Evolutionary conservation across 2,797 vertebrate species (phyloP).

Genomic region (Babyrousa celebensis): DNA sequence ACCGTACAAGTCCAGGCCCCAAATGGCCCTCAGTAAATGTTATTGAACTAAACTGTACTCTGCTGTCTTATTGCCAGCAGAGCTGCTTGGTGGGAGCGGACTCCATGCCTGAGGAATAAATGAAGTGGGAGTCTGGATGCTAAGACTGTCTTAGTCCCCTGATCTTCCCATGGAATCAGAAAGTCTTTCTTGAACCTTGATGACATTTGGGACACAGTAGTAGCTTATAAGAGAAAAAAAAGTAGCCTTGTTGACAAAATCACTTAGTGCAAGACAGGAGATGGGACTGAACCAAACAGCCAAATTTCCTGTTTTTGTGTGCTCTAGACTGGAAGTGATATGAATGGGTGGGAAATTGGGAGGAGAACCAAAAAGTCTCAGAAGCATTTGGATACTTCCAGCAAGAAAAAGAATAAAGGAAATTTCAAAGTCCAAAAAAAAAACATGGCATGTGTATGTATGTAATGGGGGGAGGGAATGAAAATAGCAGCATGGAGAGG

Average conservation of each 20-base stretch:
- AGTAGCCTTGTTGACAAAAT: constrained; percentile 4
- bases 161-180: not conserved
- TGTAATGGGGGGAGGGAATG: constrained; percentile 25
- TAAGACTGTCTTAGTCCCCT: constrained; percentile 36
- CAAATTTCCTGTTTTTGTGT: not conserved
- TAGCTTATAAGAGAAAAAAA: constrained; percentile 44
- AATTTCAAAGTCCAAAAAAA: constrained; percentile 57
- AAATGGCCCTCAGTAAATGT: constrained; percentile 53
- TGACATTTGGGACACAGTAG: constrained; percentile 37
- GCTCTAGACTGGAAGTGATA: constrained; percentile 20
- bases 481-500: constrained; percentile 67
- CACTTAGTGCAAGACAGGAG: constrained; percentile 40
- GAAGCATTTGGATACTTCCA: constrained; percentile 42
- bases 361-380: constrained; percentile 6
- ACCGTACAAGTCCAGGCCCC: constrained; percentile 1
- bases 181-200: constrained; percentile 66
- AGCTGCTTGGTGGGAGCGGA: constrained; percentile 41
- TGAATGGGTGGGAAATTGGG: constrained; percentile 32
- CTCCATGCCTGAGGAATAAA: constrained; percentile 23
- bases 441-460: constrained; percentile 37
- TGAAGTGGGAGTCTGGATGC: constrained; percentile 60
- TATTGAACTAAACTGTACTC: constrained; percentile 37
- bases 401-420: constrained; percentile 66
- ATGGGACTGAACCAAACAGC: constrained; percentile 42
- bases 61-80: constrained; percentile 61